phyloP scores from a whole-genome alignment of 1,140 invertebrate species.

The Whitmania pigra region DNA sequence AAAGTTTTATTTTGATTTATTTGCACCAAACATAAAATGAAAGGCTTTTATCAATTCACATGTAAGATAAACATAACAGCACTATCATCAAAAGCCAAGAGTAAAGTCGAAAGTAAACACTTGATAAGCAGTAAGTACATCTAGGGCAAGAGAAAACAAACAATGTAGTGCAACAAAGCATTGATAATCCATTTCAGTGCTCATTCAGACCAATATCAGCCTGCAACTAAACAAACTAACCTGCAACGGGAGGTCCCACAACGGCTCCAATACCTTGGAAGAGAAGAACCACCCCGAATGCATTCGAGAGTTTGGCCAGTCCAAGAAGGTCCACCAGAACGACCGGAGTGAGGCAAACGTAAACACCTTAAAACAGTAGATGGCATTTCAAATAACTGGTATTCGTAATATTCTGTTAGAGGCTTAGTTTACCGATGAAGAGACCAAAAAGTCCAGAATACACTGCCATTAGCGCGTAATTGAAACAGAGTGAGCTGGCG shows the following conservation, averaged over 20 bases:
- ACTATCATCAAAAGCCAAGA: no score
- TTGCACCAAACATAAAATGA: no score
- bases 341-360: conserved; percentile 92
- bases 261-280: conserved; percentile 85
- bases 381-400: background rate
- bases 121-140: no score
- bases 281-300: conserved; percentile 84
- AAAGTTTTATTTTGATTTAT: no score
- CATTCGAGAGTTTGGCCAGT: conserved; percentile 85
- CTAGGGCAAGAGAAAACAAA: no score
- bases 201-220: no score
- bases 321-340: conserved; percentile 90
- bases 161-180: no score
- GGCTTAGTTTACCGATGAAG: conserved; percentile 51
- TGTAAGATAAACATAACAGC: no score
- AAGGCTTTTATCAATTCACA: no score
- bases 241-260: conserved; percentile 55
- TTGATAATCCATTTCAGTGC: no score
- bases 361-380: conserved; percentile 55
- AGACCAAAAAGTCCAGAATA: conserved; percentile 72
- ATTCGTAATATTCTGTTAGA: background rate
- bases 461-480: conserved; percentile 56
- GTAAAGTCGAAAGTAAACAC: no score
- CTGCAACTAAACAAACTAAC: conserved; percentile 35
- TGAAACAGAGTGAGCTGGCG: conserved; percentile 57